Conservation (phyloP, 2,888 invertebrate genomes). For the Xestia c-nigrum region DNA sequence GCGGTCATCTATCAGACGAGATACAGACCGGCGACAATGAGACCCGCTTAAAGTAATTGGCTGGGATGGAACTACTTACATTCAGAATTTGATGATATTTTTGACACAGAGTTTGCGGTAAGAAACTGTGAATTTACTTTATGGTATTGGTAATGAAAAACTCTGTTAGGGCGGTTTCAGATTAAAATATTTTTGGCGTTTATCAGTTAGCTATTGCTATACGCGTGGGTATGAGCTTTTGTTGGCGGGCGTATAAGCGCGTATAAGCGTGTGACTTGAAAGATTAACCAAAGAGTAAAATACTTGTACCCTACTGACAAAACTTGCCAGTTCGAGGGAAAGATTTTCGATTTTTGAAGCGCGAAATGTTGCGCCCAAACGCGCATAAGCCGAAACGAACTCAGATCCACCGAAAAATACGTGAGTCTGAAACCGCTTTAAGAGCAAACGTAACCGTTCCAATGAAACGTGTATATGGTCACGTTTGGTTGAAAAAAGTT, state of each 20-base stretch:
- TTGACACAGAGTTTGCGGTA: background rate
- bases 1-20: constrained; percentile 71
- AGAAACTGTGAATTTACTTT: background rate
- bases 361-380: background rate
- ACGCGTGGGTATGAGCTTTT: background rate
- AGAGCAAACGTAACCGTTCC: constrained; percentile 6
- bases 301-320: too few relatives aligned
- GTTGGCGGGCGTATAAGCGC: background rate
- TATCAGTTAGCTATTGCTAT: background rate
- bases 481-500: background rate
- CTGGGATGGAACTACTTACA: constrained; percentile 33
- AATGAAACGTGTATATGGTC: background rate
- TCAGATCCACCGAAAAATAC: background rate
- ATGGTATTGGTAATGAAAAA: background rate
- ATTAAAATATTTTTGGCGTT: background rate
- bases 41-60: constrained; percentile 59
- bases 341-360: background rate
- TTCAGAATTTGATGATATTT: constrained; percentile 39
- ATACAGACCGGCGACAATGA: constrained; percentile 67
- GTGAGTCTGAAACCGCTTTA: background rate
- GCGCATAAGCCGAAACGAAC: background rate
- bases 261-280: background rate
- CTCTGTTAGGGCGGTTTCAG: background rate
- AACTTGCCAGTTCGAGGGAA: too few relatives aligned
- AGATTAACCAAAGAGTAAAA: background rate